Conservation (phyloP, 2,888 invertebrate species). For the Pyrochroa serraticornis region DNA sequence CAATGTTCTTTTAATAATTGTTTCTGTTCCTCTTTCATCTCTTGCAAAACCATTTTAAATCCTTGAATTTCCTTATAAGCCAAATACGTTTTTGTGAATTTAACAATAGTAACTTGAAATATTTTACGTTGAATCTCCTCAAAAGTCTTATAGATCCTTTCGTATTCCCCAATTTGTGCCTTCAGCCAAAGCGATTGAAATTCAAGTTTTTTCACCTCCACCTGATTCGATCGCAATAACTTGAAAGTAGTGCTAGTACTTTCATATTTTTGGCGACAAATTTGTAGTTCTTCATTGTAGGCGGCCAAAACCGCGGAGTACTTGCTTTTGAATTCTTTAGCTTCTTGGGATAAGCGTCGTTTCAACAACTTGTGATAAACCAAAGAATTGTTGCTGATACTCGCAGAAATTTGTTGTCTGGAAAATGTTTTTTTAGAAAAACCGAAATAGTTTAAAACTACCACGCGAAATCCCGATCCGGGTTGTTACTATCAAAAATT, state of each 20-base stretch:
- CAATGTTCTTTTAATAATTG: background rate
- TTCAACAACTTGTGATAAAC: background rate
- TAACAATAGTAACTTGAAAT: conserved; percentile 1
- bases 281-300: conserved; percentile 5
- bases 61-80: conserved; percentile 2
- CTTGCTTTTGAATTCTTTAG: background rate
- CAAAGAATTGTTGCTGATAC: conserved; percentile 1
- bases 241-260: conserved; percentile 1
- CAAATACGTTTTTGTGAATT: conserved; percentile 7
- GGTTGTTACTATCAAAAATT: too few relatives aligned
- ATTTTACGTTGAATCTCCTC: conserved; percentile 1
- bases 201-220: conserved; percentile 7
- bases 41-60: background rate
- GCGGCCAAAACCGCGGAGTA: conserved; percentile 4
- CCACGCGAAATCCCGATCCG: too few relatives aligned
- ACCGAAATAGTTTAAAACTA: too few relatives aligned
- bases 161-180: background rate
- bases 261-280: background rate
- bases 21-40: conserved; percentile 2
- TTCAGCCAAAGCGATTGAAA: conserved; percentile 1
- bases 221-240: background rate
- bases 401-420: conserved; percentile 4
- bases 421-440: background rate
- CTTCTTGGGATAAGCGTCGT: background rate
- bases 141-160: background rate